Base-by-base conservation (phyloP, 1,140 invertebrate genomes). In the Holotrichia oblita region DNA sequence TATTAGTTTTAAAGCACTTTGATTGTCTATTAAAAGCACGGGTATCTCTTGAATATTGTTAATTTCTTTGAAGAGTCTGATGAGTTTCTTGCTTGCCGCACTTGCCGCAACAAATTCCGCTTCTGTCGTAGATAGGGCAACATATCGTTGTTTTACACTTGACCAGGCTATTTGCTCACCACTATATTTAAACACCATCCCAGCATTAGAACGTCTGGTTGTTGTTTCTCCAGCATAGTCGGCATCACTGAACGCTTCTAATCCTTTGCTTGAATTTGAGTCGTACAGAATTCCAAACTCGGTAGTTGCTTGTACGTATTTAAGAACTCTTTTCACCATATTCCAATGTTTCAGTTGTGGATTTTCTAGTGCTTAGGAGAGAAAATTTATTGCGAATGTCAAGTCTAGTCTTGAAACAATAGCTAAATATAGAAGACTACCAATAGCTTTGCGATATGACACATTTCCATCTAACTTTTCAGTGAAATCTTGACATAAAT, bases 241-340 rank as follows among this genome's bases (percentile, higher is more conserved):
- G 24, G 86, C 85, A 81, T 88, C 85, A 80, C 80, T 83, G 77
- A 84, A 87, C 77, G 82, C 83, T 78, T 87, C 40, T 48, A 78
- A 17, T 78, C 44, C 69, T 12, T 34, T 20, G 14, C 42, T 73
- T 4, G 9, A 40, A n/a, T 69, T 77, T n/a, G n/a, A 6, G n/a
- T 72, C 22, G 27, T 73, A 73, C 9, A 73, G 17, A 10, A 73
- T 10, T n/a, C 77, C 77, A n/a, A 44, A 42, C 12, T 78, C 40
- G 14, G 27, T 9, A 24, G 61, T 42, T 17, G 61, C 77, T 27
- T 34, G 40, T 22, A 78, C 34, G 40, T 78, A 78, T 12, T 40
- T 17, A 6, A 78, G 42, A 8, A 78, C 73, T 14, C 69, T 34
- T 55, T 78, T 78, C 8, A 78, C 77, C n/a, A 24, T 20, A n/a